These are phyloP conservation scores for Ptychochromis oligacanthus DNA, from an alignment of 2,113 vertebrate genomes.

Conservation along the genomic window DNA sequence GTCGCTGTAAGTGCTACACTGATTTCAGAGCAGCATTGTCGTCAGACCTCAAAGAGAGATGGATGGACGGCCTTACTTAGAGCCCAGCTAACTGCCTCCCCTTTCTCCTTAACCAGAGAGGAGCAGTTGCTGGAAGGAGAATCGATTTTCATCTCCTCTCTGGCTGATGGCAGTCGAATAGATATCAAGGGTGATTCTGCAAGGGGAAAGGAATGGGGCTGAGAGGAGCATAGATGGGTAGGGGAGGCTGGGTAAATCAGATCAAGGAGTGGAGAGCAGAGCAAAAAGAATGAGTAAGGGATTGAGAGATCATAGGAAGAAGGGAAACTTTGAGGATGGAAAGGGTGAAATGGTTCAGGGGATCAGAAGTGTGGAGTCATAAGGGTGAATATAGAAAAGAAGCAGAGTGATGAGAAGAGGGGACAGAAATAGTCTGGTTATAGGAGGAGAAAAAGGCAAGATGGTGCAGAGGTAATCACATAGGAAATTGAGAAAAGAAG, in stretches of 20 bases:
- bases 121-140: conserved; percentile 64
- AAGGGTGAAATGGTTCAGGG: conserved; percentile 40
- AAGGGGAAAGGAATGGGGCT: conserved; percentile 35
- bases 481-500: conserved; percentile 6
- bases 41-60: conserved; percentile 65
- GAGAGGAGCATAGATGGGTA: conserved; percentile 1
- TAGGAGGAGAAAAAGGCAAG: neutral
- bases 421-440: conserved; percentile 11
- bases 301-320: conserved; percentile 60
- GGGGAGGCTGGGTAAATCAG: conserved; percentile 43
- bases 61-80: conserved; percentile 66
- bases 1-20: conserved; percentile 50
- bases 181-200: conserved; percentile 75
- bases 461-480: conserved; percentile 24
- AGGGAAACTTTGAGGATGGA: conserved; percentile 59
- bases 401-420: neutral
- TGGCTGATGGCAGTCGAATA: conserved; percentile 69
- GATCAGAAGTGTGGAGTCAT: conserved; percentile 45
- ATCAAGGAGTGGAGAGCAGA: conserved; percentile 53
- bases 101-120: conserved; percentile 64
- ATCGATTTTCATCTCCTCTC: conserved; percentile 78
- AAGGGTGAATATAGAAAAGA: conserved; percentile 20
- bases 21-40: conserved; percentile 56
- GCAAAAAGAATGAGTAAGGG: conserved; percentile 40
- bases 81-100: conserved; percentile 61